Conservation (phyloP, 2,797 vertebrate genomes). For the Selene dorsalis region DNA sequence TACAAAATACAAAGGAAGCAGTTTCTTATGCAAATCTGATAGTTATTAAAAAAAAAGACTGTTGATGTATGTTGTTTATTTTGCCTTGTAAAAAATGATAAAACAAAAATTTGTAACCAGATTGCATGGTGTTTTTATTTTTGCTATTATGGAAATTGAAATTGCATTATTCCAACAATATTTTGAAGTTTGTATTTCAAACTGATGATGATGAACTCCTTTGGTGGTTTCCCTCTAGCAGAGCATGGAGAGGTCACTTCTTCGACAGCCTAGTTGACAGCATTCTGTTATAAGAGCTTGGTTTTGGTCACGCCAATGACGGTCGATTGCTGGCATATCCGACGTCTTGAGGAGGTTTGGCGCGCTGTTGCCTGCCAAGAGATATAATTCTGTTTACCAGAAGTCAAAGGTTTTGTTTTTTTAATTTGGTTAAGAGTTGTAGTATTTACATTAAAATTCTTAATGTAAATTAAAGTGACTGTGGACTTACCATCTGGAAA, state of each 20-base stretch:
- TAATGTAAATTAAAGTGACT: neutral
- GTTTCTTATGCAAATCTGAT: neutral
- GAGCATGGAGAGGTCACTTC: constrained; percentile 78
- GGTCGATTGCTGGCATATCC: constrained; percentile 25
- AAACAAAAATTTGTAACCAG: constrained; percentile 30
- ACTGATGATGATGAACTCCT: neutral
- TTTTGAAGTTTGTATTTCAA: constrained; percentile 29
- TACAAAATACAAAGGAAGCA: neutral
- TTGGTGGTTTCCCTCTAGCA: constrained; percentile 67
- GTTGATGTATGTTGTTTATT: constrained; percentile 4
- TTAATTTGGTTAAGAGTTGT: neutral
- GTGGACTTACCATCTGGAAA: constrained; percentile 69
- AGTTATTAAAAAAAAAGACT: neutral
- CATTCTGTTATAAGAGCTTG: constrained; percentile 70
- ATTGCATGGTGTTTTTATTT: constrained; percentile 37
- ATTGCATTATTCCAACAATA: constrained; percentile 10
- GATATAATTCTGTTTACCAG: constrained; percentile 9
- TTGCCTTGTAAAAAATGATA: constrained; percentile 15
- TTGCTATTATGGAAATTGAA: constrained; percentile 32
- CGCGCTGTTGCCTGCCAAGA: constrained; percentile 56
- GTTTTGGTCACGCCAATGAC: constrained; percentile 65
- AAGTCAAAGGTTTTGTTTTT: neutral
- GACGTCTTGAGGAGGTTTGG: constrained; percentile 31
- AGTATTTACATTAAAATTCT: neutral
- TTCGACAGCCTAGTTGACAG: constrained; percentile 80